Evolutionary conservation across 1,140 invertebrate species (phyloP).

Genomic region (Stegodyphus dumicola): DNA sequence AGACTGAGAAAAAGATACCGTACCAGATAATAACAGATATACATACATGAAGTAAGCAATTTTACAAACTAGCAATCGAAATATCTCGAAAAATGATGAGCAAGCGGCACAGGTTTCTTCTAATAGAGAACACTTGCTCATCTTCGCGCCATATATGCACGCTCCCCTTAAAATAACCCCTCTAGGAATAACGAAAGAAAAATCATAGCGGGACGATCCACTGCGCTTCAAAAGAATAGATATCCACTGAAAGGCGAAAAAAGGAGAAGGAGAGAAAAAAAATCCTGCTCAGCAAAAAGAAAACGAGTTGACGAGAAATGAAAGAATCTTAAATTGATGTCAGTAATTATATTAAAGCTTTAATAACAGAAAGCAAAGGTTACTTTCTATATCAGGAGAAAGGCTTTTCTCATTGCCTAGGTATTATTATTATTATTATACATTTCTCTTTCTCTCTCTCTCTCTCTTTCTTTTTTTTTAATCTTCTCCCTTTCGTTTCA

Average conservation of each 20-base stretch:
- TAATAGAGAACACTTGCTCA: no score
- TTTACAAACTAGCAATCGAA: no score
- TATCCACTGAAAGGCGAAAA: background rate
- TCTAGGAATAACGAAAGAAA: background rate
- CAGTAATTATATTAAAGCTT: conserved; percentile 60
- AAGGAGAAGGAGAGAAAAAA: background rate
- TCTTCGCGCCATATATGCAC: no score
- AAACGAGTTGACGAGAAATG: background rate
- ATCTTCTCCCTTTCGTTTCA: background rate
- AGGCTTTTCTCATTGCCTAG: conserved; percentile 1
- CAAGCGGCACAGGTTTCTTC: no score
- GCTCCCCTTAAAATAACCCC: background rate
- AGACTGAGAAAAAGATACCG: no score
- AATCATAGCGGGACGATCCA: background rate
- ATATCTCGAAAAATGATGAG: no score
- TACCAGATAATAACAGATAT: no score
- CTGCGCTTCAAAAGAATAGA: conserved; percentile 18
- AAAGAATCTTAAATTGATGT: conserved; percentile 57
- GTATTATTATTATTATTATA: conserved; percentile 20
- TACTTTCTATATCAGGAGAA: conserved; percentile 43
- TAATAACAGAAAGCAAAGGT: conserved; percentile 59
- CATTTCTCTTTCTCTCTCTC: background rate
- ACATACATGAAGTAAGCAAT: no score
- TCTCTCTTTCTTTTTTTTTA: background rate
- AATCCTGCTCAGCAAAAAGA: no score